Evolutionary conservation across 37 sponge, comb jelly and placozoan species (phyloP).

Genomic region (Mnemiopsis leidyi): DNA sequence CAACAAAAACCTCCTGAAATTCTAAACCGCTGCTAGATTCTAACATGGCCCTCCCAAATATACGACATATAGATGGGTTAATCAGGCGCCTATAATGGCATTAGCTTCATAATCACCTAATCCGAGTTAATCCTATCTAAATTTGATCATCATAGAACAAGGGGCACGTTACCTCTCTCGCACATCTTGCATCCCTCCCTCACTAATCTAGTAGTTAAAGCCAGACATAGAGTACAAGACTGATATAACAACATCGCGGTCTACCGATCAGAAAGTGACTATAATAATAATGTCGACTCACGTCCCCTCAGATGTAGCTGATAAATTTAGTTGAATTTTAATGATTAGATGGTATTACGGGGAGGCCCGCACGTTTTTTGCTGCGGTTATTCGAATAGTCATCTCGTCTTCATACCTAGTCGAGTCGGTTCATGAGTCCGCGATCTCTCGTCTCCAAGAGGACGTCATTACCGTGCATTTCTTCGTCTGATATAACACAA

Average conservation of each 20-base stretch:
- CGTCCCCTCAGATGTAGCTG: not conserved
- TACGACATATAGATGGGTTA: not conserved
- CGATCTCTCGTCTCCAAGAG: not conserved
- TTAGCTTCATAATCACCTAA: not conserved
- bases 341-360: not conserved
- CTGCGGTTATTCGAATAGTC: not conserved
- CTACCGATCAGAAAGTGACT: not conserved
- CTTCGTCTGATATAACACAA: not conserved
- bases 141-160: not conserved
- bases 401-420: not conserved
- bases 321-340: not conserved
- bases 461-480: not conserved
- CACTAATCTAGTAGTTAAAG: not conserved
- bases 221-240: not conserved
- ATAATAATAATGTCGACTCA: not conserved
- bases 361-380: not conserved
- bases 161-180: not conserved
- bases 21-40: not conserved
- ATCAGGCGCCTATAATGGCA: not conserved
- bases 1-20: conserved; percentile 6
- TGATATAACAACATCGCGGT: not conserved
- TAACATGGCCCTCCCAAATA: not conserved
- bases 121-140: not conserved
- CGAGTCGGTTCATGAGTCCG: not conserved
- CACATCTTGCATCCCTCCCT: not conserved